Percentiles rank a stretch among this genome's conserved stretches.
Conservation (phyloP, 1,140 invertebrate species). For the Xylocopa sonorina region DNA sequence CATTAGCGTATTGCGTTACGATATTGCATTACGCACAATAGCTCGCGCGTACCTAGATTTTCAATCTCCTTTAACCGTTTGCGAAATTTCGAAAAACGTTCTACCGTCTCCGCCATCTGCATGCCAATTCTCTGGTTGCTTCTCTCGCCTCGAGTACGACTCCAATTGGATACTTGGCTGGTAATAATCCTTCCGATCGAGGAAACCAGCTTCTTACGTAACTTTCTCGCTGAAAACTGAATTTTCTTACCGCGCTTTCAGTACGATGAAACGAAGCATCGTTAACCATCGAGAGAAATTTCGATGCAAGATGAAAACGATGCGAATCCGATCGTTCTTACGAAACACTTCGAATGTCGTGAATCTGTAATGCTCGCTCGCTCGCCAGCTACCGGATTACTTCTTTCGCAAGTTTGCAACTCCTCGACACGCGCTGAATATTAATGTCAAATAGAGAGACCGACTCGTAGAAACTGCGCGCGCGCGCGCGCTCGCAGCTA, state of each 20-base stretch:
- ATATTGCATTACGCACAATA: constrained; percentile 27
- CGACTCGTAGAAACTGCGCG: not conserved
- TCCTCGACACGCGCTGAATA: not conserved
- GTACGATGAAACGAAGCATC: no score
- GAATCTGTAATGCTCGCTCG: no score
- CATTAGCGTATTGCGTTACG: constrained; percentile 29
- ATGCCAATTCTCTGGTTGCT: constrained; percentile 11
- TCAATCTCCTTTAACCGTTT: constrained; percentile 22
- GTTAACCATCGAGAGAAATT: no score
- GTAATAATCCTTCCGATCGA: no score
- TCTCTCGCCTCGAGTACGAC: not conserved
- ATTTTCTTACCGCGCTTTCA: no score
- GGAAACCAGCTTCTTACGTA: no score
- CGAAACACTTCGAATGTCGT: no score
- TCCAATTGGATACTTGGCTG: not conserved
- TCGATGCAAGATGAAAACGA: no score
- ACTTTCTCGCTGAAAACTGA: no score
- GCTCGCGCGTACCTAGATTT: constrained; percentile 3
- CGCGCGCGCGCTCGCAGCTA: not conserved
- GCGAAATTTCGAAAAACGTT: constrained; percentile 10
- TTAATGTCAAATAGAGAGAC: not conserved
- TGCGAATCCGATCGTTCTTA: no score
- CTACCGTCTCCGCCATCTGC: not conserved
- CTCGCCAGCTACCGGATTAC: no score
- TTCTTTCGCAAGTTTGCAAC: no score